Evolutionary conservation across 2,113 vertebrate species (phyloP).

Genomic region (Equus quagga): DNA sequence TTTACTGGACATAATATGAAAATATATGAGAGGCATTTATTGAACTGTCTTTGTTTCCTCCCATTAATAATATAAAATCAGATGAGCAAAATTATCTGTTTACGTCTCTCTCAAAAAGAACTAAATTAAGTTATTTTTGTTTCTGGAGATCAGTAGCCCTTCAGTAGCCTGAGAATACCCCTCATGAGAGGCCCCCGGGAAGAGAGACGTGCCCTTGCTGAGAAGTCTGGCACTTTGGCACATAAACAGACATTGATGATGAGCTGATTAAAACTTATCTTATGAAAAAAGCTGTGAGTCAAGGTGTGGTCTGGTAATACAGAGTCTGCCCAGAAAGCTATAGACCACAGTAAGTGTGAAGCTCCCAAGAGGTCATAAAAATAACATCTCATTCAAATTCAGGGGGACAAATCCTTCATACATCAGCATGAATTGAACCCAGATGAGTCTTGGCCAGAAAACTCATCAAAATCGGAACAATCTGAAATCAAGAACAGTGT

Average conservation of each 20-base stretch:
- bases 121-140: constrained; percentile 38
- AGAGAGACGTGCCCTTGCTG: neutral
- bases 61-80: constrained; percentile 29
- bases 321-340: constrained; percentile 32
- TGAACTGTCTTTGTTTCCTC: constrained; percentile 15
- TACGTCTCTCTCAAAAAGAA: constrained; percentile 14
- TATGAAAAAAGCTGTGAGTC: constrained; percentile 34
- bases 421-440: neutral
- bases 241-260: neutral
- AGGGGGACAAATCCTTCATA: neutral
- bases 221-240: constrained; percentile 35
- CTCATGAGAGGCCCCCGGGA: neutral
- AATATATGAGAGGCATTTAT: neutral
- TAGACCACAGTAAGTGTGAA: neutral
- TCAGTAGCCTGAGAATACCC: neutral
- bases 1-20: neutral
- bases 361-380: constrained; percentile 47
- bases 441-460: neutral
- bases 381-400: constrained; percentile 52
- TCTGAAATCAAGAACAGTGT: neutral
- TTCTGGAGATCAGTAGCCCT: neutral
- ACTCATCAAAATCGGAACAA: neutral
- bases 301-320: neutral
- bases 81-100: constrained; percentile 29
- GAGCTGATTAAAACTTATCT: constrained; percentile 57